phyloP scores from a whole-genome alignment of 2,888 invertebrate genomes.

The Tipula helvola region DNA sequence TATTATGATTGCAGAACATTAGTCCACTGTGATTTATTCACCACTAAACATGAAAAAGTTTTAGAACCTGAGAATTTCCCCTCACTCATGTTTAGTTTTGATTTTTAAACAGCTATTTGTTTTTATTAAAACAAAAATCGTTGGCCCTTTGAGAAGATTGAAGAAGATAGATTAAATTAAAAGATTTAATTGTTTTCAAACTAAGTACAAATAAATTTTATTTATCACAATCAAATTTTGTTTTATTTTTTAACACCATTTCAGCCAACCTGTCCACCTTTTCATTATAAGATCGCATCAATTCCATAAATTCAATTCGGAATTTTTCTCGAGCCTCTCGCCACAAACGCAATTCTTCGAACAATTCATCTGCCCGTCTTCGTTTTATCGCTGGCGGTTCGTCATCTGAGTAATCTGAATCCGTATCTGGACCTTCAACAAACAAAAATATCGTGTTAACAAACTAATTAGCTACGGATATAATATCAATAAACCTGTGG shows the following conservation, averaged over 20 bases:
- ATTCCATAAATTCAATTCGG: not conserved
- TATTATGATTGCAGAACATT: not conserved
- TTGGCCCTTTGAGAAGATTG: not conserved
- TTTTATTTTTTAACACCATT: not conserved
- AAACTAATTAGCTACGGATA: too few species aligned
- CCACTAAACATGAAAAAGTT: not conserved
- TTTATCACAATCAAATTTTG: not conserved
- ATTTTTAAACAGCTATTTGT: too few species aligned
- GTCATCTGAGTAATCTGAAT: not conserved
- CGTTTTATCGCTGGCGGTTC: not conserved
- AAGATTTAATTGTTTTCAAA: not conserved
- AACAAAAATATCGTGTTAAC: not conserved
- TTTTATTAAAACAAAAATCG: too few species aligned
- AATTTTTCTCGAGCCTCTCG: not conserved
- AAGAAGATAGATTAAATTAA: not conserved
- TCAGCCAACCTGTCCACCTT: not conserved
- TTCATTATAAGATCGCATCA: not conserved
- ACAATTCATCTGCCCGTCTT: not conserved
- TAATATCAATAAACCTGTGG: not conserved
- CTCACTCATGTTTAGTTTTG: not conserved
- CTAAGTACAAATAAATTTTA: not conserved
- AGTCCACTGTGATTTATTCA: not conserved
- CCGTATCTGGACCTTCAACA: not conserved
- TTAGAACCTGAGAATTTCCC: not conserved
- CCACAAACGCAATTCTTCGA: not conserved